Evolutionary conservation across 2,113 vertebrate species (phyloP), one percentile per base, ranked within the genome.

Genomic region (Stegostoma tigrinum): DNA sequence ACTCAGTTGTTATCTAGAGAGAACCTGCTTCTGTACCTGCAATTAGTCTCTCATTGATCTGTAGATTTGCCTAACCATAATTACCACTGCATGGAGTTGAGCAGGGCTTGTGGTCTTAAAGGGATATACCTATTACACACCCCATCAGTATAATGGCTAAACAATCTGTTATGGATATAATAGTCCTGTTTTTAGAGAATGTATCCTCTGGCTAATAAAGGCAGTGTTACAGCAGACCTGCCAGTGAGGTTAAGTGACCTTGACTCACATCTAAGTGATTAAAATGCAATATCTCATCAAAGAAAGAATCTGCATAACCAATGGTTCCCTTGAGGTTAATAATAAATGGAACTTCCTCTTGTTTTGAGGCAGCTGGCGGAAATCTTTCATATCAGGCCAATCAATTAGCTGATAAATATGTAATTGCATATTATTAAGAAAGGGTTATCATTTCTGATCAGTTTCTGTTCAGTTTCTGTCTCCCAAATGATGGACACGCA

Each of bases 291-390:
- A 19, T 95, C 5, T 72, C 42, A 30, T 27, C 67, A 75, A 72
- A 27, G 48, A 48, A 45, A 94, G 6, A 94, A 70, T 48, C 24
- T 67, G 48, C 64, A 21, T 67, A 90, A 94, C n/a, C 64, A 68
- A 94, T 94, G 45, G 91, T 94, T 68, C 64, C 15, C 66, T 94
- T 94, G 94, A 19, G 94, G 94, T 95, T 95, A 72, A 95, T 72
- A 95, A 75, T 72, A 95, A 45, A 30, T 95, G 21, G 45, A 95
- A 48, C 67, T 94, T 70, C 64, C n/a, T 45, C 66, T 94, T 70
- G 66, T 94, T 70, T 94, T 70, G 66, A 94, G 67, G 17, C 45
- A 95, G 67, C 24, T 72, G 67, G 55, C 27, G 27, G 67, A 95
- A 48, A 42, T 95, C 45, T 75, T 70, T 70, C 24, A 45, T 75